Conservation (phyloP, 2,888 invertebrate genomes). For the Arctia plantaginis region DNA sequence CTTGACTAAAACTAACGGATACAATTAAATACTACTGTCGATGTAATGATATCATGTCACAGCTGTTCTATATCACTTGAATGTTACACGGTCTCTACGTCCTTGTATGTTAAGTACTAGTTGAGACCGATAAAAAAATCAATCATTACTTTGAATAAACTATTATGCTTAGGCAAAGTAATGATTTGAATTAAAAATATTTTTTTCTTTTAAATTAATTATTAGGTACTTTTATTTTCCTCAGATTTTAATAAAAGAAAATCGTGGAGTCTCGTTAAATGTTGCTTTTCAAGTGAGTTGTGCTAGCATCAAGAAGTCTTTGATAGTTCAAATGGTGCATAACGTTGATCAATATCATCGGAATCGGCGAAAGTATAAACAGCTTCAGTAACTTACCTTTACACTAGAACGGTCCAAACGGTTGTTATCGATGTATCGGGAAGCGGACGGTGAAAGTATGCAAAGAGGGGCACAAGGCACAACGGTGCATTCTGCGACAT, state of each 20-base stretch:
- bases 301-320: conserved; percentile 5
- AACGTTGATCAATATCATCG: conserved; percentile 41
- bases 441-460: conserved; percentile 82
- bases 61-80: background rate
- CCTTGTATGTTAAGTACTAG: background rate
- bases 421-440: conserved; percentile 71
- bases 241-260: no score
- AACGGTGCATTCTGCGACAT: conserved; percentile 76
- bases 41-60: background rate
- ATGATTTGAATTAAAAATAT: no score
- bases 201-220: no score
- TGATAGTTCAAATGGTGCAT: conserved; percentile 16
- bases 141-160: no score
- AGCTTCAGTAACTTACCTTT: conserved; percentile 49
- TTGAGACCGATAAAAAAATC: background rate
- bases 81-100: background rate
- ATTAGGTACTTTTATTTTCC: no score
- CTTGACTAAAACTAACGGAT: background rate
- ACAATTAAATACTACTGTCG: background rate
- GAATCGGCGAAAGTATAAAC: conserved; percentile 44
- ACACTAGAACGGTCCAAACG: conserved; percentile 60
- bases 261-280: no score
- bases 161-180: no score
- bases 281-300: no score
- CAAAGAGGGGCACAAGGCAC: conserved; percentile 73